A percentile compares a stretch with the other conserved stretches of the same genome.
Evolutionary conservation across 2,113 vertebrate genomes (phyloP).

Genomic region (Odontophorus gujanensis): DNA sequence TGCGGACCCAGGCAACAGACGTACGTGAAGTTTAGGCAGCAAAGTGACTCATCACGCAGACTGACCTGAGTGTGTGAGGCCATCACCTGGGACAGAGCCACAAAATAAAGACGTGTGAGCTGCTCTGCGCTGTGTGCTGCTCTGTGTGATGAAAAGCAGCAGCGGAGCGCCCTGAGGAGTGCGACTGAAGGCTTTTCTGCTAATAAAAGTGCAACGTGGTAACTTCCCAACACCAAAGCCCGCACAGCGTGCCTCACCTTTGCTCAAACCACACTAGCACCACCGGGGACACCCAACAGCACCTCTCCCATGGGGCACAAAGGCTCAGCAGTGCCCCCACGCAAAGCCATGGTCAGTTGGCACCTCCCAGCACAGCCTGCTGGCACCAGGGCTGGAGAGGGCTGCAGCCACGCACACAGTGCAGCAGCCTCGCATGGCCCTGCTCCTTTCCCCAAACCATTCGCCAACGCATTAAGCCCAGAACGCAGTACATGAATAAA

Average conservation of each 20-base stretch:
- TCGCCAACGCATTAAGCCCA: background rate
- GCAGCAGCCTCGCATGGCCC: background rate
- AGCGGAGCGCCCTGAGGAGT: background rate
- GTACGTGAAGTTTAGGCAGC: background rate
- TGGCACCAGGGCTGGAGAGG: background rate
- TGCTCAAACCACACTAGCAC: background rate
- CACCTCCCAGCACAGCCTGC: background rate
- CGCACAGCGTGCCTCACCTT: background rate
- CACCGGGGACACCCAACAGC: fast-evolving
- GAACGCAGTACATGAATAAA: background rate
- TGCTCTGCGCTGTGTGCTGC: background rate
- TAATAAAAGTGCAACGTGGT: background rate
- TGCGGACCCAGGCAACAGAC: background rate
- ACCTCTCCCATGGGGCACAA: background rate
- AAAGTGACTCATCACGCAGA: background rate
- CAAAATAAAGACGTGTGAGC: background rate
- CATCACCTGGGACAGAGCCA: background rate
- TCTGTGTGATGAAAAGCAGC: fast-evolving
- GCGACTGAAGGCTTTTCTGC: background rate
- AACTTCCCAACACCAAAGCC: background rate
- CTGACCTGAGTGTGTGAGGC: background rate
- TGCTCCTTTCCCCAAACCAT: background rate
- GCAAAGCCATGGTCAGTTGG: background rate
- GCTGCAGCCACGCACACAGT: background rate
- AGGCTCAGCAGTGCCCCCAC: background rate